Conservation (phyloP, 37 sponge, comb jelly and placozoan genomes). For the Cladorhizidae sp. region DNA sequence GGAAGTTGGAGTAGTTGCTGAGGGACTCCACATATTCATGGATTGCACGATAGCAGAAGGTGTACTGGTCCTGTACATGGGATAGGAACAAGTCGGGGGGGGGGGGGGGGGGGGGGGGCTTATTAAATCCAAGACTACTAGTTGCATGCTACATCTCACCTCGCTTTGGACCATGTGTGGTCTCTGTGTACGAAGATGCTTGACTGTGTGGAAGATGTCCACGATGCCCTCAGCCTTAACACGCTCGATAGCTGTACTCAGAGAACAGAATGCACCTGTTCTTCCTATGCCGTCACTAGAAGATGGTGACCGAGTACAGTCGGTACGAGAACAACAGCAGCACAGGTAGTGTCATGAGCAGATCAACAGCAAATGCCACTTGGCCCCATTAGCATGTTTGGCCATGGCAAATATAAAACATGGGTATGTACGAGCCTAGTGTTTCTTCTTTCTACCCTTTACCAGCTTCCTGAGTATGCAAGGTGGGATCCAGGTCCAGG, state of each 20-base stretch:
- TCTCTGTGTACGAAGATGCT: conserved; percentile 81
- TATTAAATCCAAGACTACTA: too few relatives aligned
- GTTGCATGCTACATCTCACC: conserved; percentile 53
- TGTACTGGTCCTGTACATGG: conserved; percentile 73
- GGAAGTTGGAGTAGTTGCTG: conserved; percentile 68
- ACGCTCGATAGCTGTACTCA: conserved; percentile 74
- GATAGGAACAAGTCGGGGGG: background rate
- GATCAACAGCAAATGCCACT: too few relatives aligned
- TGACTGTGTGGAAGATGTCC: conserved; percentile 81
- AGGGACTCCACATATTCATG: conserved; percentile 78
- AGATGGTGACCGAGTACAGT: too few relatives aligned
- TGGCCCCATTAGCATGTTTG: too few relatives aligned
- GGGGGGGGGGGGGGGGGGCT: background rate
- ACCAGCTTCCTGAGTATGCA: too few relatives aligned
- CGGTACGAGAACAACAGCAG: too few relatives aligned
- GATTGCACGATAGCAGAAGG: conserved; percentile 76
- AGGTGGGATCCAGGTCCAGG: too few relatives aligned
- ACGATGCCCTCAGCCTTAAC: conserved; percentile 75
- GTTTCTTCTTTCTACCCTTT: too few relatives aligned
- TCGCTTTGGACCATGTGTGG: conserved; percentile 82
- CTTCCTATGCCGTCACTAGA: conserved; percentile 87
- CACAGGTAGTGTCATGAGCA: too few relatives aligned
- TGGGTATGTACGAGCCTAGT: too few relatives aligned
- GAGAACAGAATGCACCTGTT: conserved; percentile 81
- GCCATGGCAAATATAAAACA: too few relatives aligned